Base-by-base conservation (phyloP, 1,140 invertebrate genomes). In the Drosophila ercepeae region DNA sequence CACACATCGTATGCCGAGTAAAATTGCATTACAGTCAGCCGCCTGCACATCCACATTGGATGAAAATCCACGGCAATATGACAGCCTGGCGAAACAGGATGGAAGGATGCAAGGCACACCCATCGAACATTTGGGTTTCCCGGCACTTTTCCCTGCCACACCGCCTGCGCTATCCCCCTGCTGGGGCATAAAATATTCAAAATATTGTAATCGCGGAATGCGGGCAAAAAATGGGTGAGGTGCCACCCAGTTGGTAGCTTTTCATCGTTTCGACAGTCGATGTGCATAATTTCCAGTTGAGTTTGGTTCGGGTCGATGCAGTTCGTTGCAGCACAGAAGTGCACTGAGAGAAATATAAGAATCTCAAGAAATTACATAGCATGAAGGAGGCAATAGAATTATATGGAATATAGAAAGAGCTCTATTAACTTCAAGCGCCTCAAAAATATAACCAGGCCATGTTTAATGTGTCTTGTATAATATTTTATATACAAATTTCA, bases 241-340 rank as follows among this genome's bases (percentile, higher is more conserved):
- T 16, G n/a, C 36, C 36, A 2, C 9, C 29, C 29, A 21, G 39
- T 23, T 25, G 48, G 41, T 50, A 72, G 49, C 69, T 72, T 72
- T 72, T 61, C 69, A 72, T 53, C 68, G 68, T 50, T 49, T 16
- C 59, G 51, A 63, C 57, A 49, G 74, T 75, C 79, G 51, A 73
- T 81, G 81, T 79, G 81, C 81, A 84, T 84, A 86, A 84, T 84
- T 84, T 84, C 63, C 81, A 84, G 81, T 84, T 84, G 68, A 75
- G 60, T 82, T 69, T 82, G 68, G 60, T 45, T 72, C 67, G 34
- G 34, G 51, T 60, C 46, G 41, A 13, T 86, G 61, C 81, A 73
- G 61, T 67, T 72, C 34, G 34, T 18, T 71, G 39, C 53, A 45
- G 34, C 71, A 54, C 67, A 61, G 46, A 59, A 42, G 36, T 11